Evolutionary conservation across 2,888 invertebrate species (phyloP), one percentile per base, ranked within the genome.

Genomic region (Lasioglossum leucozonium): DNA sequence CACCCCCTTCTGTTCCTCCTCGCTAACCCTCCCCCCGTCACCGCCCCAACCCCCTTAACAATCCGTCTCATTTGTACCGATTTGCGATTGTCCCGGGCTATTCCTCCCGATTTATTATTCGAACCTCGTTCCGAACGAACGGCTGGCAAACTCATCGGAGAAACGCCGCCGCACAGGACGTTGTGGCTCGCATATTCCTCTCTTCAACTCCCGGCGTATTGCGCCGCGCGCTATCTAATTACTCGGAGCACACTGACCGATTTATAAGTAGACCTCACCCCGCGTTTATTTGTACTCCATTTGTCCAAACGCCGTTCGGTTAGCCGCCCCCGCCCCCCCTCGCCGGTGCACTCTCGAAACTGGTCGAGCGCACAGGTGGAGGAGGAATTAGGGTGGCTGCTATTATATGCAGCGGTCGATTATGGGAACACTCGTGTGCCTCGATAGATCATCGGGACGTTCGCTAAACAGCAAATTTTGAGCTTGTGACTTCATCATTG

Each of bases 51-150:
- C 62, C 71, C 76, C 37, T 11, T 75, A 88, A 85, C 89, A 87
- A 89, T 86, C 82, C 75, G n/a, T 82, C 81, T 80, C 77, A 81
- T 88, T 88, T 85, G 88, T 79, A 82, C 79, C 87, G 86, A 87
- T 89, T 88, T 87, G 84, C 87, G 87, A 90, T 87, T 83, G 81
- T 82, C 72, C 67, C 51, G 72, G 65, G 80, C n/a, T 75, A 82
- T 87, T 88, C 74, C 79, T 65, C 40, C 75, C 83, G 79, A 88
- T 90, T 89, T 88, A 85, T 85, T 80, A 89, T 89, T 85, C 87
- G 82, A 37, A n/a, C 34, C 79, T 40, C 55, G 80, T 71, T 40
- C n/a, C 22, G 6, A 16, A 16, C 30, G 62, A 62, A 62, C 13
- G 62, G 62, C 16, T 30, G 30, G 30, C 30, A 16, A 26, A 22